Percentiles rank a stretch among this genome's conserved stretches.
These are phyloP conservation scores for Recurvirostra avosetta DNA, from an alignment of 2,113 vertebrate genomes.

Conservation along the genomic window DNA sequence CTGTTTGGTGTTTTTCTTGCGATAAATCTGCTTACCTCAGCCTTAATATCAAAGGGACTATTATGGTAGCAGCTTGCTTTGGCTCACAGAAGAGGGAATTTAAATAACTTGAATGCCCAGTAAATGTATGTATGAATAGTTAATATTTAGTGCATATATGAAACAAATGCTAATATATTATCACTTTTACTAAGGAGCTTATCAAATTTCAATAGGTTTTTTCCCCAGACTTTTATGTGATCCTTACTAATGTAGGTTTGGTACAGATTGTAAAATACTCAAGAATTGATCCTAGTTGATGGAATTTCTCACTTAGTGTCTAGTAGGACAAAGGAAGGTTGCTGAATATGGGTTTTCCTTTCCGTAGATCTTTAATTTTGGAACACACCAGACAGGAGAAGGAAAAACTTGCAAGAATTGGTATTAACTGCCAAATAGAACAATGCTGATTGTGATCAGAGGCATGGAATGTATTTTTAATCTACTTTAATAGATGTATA, in stretches of 20 bases:
- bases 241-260: not conserved
- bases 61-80: not conserved
- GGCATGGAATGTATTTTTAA: constrained; percentile 15
- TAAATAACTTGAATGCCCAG: not conserved
- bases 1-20: not conserved
- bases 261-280: not conserved
- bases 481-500: not conserved
- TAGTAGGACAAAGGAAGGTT: not conserved
- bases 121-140: not conserved
- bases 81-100: not conserved
- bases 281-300: not conserved
- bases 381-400: not conserved
- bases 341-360: not conserved
- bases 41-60: not conserved
- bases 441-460: not conserved
- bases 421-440: not conserved
- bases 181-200: not conserved
- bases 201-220: rapidly evolving
- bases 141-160: not conserved
- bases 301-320: not conserved
- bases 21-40: not conserved
- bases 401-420: not conserved
- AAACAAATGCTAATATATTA: not conserved
- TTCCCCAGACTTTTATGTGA: not conserved
- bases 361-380: not conserved